Evolutionary conservation across 2,113 vertebrate species (phyloP), one percentile per base, ranked within the genome.

Genomic region (Hemiscyllium ocellatum): DNA sequence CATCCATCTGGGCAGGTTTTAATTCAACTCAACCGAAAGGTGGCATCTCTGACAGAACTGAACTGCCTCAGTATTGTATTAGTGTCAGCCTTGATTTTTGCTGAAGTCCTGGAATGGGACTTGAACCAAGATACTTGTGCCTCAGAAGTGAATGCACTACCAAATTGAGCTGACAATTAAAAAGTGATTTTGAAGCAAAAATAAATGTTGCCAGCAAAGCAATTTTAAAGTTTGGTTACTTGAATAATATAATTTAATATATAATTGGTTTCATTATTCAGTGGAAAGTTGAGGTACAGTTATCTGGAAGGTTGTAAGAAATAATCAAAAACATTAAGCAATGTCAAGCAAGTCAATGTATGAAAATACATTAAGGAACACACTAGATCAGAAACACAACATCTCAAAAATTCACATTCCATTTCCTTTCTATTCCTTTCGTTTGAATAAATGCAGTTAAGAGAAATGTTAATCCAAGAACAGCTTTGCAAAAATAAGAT

Each of bases 281-380:
- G 42, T 86, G 83, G 83, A 50, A 86, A 86, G 42, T 24, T 86
- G 83, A 22, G 83, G 83, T 24, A 86, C 83, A 87, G 47, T 7
- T 22, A 87, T 52, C 85, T 52, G 47, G 80, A 50, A 87, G 50
- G 2, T 20, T 87, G 47, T 87, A 47, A 24, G 85, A 87, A 87
- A 87, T 56, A 87, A 52, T 47, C 47, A 29, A 87, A 87, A 87
- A 8, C 22, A 7, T 87, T 24, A 50, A 26, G 47, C 85, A 52
- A 87, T 26, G 85, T 50, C 85, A 87, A 24, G 47, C 85, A 87
- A 87, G 85, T 87, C 85, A 87, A 87, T 50, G 26, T 47, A 87
- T 87, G 47, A 87, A 87, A 87, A 87, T 87, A 56, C 22, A 87
- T 50, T 52, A 26, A 87, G 85, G 85, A 87, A 56, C 85, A 87